These are phyloP conservation scores for Drusus annulatus DNA, from an alignment of 1,140 invertebrate species.

Conservation along the genomic window DNA sequence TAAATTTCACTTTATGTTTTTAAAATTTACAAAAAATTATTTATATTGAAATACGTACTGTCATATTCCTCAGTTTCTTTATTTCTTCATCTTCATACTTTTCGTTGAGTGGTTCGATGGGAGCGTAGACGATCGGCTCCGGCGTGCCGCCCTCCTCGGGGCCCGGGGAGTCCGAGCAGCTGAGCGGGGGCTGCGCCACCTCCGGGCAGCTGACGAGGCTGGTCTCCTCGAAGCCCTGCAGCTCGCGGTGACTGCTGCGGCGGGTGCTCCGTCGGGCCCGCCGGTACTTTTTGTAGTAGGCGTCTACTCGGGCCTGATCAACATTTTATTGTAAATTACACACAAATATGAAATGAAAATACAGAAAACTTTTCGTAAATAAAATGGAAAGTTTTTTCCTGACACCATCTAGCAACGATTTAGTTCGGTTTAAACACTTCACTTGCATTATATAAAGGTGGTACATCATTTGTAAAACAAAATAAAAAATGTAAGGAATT, in stretches of 20 bases:
- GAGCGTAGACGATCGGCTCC: slow-evolving; percentile 69
- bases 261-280: slow-evolving; percentile 66
- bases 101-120: slow-evolving; percentile 72
- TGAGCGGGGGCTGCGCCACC: not conserved
- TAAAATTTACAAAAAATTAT: too few relatives aligned
- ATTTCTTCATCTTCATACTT: slow-evolving; percentile 77
- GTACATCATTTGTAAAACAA: too few relatives aligned
- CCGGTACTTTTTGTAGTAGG: slow-evolving; percentile 75
- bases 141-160: slow-evolving; percentile 19
- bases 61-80: slow-evolving; percentile 73
- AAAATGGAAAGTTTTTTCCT: too few relatives aligned
- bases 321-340: too few relatives aligned
- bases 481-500: too few relatives aligned
- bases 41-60: slow-evolving; percentile 64
- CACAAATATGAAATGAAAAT: too few relatives aligned
- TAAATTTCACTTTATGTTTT: too few relatives aligned
- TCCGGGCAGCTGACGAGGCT: slow-evolving; percentile 10
- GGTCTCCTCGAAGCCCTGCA: slow-evolving; percentile 62
- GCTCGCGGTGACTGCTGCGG: slow-evolving; percentile 67
- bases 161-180: not conserved
- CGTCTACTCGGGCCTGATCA: slow-evolving; percentile 63
- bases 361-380: too few relatives aligned
- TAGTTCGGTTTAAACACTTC: too few relatives aligned
- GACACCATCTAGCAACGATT: too few relatives aligned
- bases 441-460: too few relatives aligned